These are phyloP conservation scores for Himalopsyche tibetana DNA, from an alignment of 2,888 invertebrate genomes.

Conservation along the genomic window DNA sequence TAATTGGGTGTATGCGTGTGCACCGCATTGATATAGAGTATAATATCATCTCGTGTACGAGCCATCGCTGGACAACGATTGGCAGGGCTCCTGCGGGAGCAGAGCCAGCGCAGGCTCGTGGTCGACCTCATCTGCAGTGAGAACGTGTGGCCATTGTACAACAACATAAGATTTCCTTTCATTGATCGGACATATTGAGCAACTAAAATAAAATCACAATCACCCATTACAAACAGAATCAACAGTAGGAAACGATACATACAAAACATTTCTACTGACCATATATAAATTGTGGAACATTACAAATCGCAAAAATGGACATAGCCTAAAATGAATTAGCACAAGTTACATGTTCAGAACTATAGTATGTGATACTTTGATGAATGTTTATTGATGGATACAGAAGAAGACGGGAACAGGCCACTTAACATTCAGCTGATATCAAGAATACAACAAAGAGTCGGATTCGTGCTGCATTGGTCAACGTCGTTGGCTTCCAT, in stretches of 20 bases:
- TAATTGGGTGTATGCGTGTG: conserved; percentile 35
- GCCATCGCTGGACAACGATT: conserved; percentile 35
- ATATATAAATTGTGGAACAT: neutral
- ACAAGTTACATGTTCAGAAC: too few relatives aligned
- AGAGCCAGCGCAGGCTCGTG: conserved; percentile 17
- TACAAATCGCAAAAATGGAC: neutral
- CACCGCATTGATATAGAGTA: neutral
- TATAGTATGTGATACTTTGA: too few relatives aligned
- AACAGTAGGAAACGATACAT: neutral
- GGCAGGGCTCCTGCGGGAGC: neutral
- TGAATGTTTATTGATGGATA: too few relatives aligned
- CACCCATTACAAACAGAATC: neutral
- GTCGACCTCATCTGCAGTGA: conserved; percentile 20
- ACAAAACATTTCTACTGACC: too few relatives aligned
- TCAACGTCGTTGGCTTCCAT: too few relatives aligned
- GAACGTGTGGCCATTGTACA: conserved; percentile 34
- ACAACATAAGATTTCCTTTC: conserved; percentile 16
- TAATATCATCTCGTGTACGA: conserved; percentile 9
- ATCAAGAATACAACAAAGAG: too few relatives aligned
- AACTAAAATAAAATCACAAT: conserved; percentile 26
- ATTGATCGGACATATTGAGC: conserved; percentile 41
- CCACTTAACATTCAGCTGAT: too few relatives aligned
- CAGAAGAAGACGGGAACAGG: too few relatives aligned
- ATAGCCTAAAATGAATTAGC: neutral
- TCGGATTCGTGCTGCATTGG: too few relatives aligned